phyloP scores from a whole-genome alignment of 2,113 vertebrate genomes.

The Sakesphorus luctuosus region DNA sequence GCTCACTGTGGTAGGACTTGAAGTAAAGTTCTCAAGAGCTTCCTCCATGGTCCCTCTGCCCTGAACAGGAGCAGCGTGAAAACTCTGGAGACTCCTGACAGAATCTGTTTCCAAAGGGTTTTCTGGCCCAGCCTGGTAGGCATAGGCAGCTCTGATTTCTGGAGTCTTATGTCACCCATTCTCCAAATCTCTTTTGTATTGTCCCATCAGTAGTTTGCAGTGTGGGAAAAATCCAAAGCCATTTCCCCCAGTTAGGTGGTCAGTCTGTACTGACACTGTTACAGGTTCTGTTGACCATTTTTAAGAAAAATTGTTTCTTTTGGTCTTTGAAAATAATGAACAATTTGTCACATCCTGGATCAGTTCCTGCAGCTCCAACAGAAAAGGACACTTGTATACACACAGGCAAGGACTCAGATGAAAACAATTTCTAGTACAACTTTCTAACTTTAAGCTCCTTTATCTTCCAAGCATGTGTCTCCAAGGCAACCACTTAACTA shows the following conservation, averaged over 20 bases:
- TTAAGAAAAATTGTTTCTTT: not conserved
- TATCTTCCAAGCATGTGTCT: conserved; percentile 72
- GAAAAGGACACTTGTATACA: not conserved
- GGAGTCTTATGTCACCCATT: not conserved
- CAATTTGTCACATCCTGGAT: conserved; percentile 73
- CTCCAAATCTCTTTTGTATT: not conserved
- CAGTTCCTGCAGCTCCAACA: conserved; percentile 39
- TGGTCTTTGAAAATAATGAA: not conserved
- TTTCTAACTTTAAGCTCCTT: conserved; percentile 65
- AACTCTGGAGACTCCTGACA: not conserved
- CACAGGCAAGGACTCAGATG: not conserved
- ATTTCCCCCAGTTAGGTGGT: not conserved
- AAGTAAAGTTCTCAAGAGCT: not conserved
- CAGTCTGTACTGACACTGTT: not conserved
- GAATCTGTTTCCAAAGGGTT: not conserved
- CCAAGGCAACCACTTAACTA: conserved; percentile 46
- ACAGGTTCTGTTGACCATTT: not conserved
- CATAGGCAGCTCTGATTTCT: not conserved
- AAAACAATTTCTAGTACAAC: conserved; percentile 77
- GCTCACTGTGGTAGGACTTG: not conserved
- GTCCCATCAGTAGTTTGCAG: not conserved
- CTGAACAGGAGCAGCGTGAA: not conserved
- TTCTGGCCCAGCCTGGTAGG: not conserved
- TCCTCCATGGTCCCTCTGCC: not conserved
- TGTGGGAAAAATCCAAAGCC: not conserved